phyloP scores from a whole-genome alignment of 2,113 vertebrate genomes.

The Etheostoma cragini region DNA sequence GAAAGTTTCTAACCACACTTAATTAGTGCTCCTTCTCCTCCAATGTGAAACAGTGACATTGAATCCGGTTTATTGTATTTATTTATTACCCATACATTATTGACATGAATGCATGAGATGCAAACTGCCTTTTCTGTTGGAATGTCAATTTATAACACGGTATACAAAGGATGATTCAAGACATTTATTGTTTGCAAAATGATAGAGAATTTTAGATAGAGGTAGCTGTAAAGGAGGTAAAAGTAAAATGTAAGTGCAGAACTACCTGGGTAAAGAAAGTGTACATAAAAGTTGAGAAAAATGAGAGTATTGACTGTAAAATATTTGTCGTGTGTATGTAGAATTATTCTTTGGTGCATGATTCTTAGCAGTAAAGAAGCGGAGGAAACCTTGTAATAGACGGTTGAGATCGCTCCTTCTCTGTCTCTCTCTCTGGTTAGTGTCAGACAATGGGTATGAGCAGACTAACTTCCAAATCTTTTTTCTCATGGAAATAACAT shows the following conservation, averaged over 20 bases:
- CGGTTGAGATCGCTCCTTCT: slow-evolving; percentile 45
- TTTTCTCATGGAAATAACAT: slow-evolving; percentile 90
- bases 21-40: too few relatives aligned
- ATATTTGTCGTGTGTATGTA: not conserved
- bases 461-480: slow-evolving; percentile 74
- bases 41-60: not conserved
- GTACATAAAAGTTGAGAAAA: not conserved
- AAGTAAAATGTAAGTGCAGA: not conserved
- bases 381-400: slow-evolving; percentile 45
- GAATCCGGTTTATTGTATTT: not conserved
- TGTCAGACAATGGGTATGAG: slow-evolving; percentile 84
- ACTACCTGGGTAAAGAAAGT: not conserved
- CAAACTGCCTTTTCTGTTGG: not conserved
- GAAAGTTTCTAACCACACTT: slow-evolving; percentile 2
- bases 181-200: not conserved
- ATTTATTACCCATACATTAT: not conserved
- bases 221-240: not conserved
- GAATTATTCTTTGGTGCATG: not conserved
- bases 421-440: slow-evolving; percentile 78
- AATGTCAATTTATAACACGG: not conserved
- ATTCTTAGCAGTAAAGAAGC: slow-evolving; percentile 60
- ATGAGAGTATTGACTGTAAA: not conserved
- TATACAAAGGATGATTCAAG: not conserved
- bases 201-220: not conserved
- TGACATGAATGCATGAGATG: not conserved